Base-by-base conservation (phyloP, 2,113 vertebrate species). In the Spea bombifrons region DNA sequence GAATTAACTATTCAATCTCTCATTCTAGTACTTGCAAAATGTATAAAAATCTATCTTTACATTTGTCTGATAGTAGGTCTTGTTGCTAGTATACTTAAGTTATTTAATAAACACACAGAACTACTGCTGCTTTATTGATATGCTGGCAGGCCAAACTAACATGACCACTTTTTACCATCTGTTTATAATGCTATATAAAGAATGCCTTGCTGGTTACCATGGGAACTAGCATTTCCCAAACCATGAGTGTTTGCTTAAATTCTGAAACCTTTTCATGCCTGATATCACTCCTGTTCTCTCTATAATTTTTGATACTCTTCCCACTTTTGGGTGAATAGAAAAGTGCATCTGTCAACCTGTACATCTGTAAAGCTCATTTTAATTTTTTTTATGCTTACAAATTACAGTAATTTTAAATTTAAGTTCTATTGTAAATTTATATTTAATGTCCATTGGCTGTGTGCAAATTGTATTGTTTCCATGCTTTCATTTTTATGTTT, bases 181-280 rank as follows among this genome's bases (percentile, higher is more conserved):
- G 92, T 90, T 93, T 93, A 93, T 91, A 90, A 90, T 88, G 89
- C 92, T 93, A 92, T 92, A 92, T 91, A 93, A 92, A 92, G 90
- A 91, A 85, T 86, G 87, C 86, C 88, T 87, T 86, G 83, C 87
- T 88, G 83, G 91, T 93, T 91, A 85, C 86, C 84, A 83, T 88
- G 84, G 92, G 87, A 90, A 93, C 91, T 83, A 86, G 84, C 91
- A 88, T 89, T 92, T 89, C 88, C 86, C 87, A 90, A 90, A 88
- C 88, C 89, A 86, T 81, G 77, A 92, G 82, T 92, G 84, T 90
- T 92, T 92, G 87, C 88, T 92, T 89, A 89, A 90, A 90, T 88
- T 88, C 85, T 86, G 79, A 84, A 86, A 83, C 87, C 85, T 89
- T 90, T 88, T 87, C 84, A 88, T 91, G 76, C 88, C 85, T 88